phyloP scores from a whole-genome alignment of 1,140 invertebrate species.

The Philopotamus ludificatus region DNA sequence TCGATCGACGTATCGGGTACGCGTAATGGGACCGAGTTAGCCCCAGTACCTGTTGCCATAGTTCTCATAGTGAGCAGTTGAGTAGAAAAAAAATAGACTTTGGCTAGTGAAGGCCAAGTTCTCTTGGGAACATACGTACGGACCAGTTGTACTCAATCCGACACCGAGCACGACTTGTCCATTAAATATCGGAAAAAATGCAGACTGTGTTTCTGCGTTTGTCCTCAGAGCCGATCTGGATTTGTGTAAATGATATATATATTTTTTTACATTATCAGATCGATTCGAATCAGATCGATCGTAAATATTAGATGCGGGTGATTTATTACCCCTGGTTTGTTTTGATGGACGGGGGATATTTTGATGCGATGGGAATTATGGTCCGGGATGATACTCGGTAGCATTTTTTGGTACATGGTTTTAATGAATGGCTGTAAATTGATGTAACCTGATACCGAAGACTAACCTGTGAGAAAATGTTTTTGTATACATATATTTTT shows the following conservation, averaged over 20 bases:
- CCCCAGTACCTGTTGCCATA: conserved; percentile 2
- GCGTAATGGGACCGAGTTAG: conserved; percentile 20
- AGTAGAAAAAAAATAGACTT: background rate
- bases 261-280: too few species aligned
- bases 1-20: conserved; percentile 27
- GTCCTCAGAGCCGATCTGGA: too few species aligned
- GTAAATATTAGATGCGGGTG: too few species aligned
- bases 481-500: too few species aligned
- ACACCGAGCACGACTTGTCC: background rate
- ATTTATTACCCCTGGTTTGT: too few species aligned
- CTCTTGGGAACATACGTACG: background rate
- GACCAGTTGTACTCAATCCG: background rate
- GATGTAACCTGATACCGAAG: conserved; percentile 11
- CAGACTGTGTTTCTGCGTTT: too few species aligned
- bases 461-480: too few species aligned
- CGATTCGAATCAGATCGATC: too few species aligned
- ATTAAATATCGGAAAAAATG: background rate
- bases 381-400: conserved; percentile 1
- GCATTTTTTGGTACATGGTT: conserved; percentile 6
- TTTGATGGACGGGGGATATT: too few species aligned
- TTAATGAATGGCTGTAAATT: conserved; percentile 13
- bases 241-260: too few species aligned
- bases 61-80: background rate
- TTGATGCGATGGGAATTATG: too few species aligned
- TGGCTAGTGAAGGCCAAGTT: conserved; percentile 1